Percentiles rank a stretch among this genome's conserved stretches.
phyloP scores from a whole-genome alignment of 2,888 invertebrate species.

The Sarcophaga caerulescens region DNA sequence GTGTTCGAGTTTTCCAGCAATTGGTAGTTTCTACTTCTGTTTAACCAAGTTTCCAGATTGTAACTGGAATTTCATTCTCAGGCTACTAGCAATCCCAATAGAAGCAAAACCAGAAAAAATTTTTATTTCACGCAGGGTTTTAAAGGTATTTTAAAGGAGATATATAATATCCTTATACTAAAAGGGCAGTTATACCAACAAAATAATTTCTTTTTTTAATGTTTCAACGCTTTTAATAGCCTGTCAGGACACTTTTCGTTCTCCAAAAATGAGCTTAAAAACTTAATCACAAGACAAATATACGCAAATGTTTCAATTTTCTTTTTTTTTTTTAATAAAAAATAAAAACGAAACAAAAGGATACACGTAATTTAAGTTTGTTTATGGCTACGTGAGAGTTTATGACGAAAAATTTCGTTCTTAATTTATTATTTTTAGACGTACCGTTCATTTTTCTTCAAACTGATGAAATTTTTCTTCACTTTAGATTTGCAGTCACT shows the following conservation, averaged over 20 bases:
- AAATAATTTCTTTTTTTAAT: neutral
- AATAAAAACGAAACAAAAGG: constrained; percentile 25
- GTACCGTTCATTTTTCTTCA: neutral
- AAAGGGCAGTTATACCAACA: neutral
- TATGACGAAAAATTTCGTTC: neutral
- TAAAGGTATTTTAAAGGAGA: too few relatives aligned
- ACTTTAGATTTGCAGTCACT: neutral
- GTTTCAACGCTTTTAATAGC: constrained; percentile 2
- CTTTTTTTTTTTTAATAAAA: constrained; percentile 21
- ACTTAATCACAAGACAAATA: constrained; percentile 7
- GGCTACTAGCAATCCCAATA: too few relatives aligned
- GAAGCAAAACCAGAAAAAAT: too few relatives aligned
- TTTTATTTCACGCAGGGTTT: too few relatives aligned
- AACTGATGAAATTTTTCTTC: neutral
- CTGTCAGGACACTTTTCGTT: neutral
- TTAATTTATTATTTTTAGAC: neutral
- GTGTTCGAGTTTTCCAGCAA: too few relatives aligned
- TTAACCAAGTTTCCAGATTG: too few relatives aligned
- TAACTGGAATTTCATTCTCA: too few relatives aligned
- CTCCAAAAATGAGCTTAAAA: neutral
- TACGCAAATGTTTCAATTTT: neutral
- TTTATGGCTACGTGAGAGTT: neutral
- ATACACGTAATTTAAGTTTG: constrained; percentile 16
- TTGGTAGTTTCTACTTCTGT: too few relatives aligned
- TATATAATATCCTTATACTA: too few relatives aligned